phyloP scores from a whole-genome alignment of 2,113 vertebrate genomes.

The Malurus cyaneus region DNA sequence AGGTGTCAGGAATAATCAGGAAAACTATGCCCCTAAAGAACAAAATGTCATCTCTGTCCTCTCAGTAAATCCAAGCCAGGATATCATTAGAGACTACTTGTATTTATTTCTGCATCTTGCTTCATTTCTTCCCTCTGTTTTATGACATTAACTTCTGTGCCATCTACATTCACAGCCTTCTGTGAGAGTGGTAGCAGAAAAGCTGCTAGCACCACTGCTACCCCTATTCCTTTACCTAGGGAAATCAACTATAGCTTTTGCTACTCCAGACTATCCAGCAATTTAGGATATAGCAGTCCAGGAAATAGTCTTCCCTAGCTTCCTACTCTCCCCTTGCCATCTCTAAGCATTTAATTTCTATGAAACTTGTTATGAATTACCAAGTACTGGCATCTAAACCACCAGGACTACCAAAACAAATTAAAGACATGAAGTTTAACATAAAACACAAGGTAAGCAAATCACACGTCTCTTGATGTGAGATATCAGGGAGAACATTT shows the following conservation, averaged over 20 bases:
- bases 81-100: neutral
- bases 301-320: neutral
- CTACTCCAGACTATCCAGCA: neutral
- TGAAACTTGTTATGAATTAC: neutral
- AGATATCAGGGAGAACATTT: neutral
- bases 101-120: neutral
- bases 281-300: neutral
- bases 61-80: neutral
- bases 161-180: neutral
- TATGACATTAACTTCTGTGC: neutral
- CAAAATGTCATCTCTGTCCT: neutral
- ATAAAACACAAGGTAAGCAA: neutral
- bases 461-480: neutral
- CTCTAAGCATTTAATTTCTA: neutral
- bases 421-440: neutral
- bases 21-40: neutral
- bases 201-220: neutral
- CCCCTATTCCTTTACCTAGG: neutral
- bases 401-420: neutral
- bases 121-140: neutral
- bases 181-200: neutral
- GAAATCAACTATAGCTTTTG: neutral
- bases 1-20: slow-evolving; percentile 15
- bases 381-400: neutral
- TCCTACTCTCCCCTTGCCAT: neutral